Percentiles rank a stretch among this genome's conserved stretches.
These are phyloP conservation scores for Danaus melanippus DNA, from an alignment of 1,140 invertebrate genomes.

Conservation along the genomic window DNA sequence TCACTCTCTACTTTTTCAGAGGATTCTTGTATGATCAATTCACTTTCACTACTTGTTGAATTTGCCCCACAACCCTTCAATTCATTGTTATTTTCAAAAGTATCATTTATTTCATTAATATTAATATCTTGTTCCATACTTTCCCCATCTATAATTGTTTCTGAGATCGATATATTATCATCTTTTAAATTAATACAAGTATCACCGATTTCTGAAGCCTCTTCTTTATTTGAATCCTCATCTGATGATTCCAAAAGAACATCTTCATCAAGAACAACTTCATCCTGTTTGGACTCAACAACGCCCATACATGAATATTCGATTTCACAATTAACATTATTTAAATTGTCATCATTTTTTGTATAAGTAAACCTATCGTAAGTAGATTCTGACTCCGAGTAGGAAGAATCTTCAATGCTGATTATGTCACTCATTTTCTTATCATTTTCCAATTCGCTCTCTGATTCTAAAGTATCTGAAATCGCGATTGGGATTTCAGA, in stretches of 20 bases:
- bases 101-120: conserved; percentile 2
- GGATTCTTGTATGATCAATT: not conserved
- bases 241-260: conserved; percentile 44
- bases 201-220: conserved; percentile 2
- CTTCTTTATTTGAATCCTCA: conserved; percentile 23
- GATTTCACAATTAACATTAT: conserved; percentile 11
- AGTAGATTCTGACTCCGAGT: conserved; percentile 45
- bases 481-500: conserved; percentile 45
- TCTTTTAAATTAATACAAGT: conserved; percentile 28
- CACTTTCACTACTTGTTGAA: too few relatives aligned
- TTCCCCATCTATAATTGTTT: conserved; percentile 18
- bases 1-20: conserved; percentile 1
- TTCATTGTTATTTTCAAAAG: conserved; percentile 5
- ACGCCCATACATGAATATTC: conserved; percentile 7
- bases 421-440: conserved; percentile 39
- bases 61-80: not conserved
- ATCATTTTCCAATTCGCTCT: conserved; percentile 28
- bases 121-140: conserved; percentile 1
- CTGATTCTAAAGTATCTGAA: conserved; percentile 44
- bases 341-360: conserved; percentile 4
- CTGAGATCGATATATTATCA: conserved; percentile 30
- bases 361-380: conserved; percentile 14
- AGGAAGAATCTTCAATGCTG: conserved; percentile 61
- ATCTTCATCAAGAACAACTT: conserved; percentile 29
- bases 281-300: conserved; percentile 9